These are phyloP conservation scores for Mesorhabditis spiculigera DNA, from an alignment of 2,888 invertebrate genomes.

Conservation along the genomic window DNA sequence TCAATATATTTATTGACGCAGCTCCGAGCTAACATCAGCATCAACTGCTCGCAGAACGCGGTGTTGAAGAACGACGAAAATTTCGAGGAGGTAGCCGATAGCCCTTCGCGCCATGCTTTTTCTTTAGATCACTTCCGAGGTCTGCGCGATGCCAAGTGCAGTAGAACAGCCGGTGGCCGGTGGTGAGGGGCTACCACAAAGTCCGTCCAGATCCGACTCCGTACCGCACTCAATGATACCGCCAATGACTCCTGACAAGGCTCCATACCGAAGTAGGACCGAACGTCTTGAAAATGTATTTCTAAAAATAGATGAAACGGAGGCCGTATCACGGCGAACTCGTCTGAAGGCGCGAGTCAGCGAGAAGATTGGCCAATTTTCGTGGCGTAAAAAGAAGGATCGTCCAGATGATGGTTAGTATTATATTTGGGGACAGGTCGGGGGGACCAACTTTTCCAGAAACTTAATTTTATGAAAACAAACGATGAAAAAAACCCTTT, in stretches of 20 bases:
- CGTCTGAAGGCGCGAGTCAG: conserved; percentile 33
- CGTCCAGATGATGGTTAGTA: not conserved
- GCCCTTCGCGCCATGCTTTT: too few relatives aligned
- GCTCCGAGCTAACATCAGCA: not conserved
- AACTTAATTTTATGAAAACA: not conserved
- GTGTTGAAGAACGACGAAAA: not conserved
- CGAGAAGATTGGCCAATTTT: conserved; percentile 40
- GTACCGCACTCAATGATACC: not conserved
- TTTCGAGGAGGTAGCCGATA: not conserved
- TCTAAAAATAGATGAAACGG: not conserved
- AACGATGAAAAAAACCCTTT: too few relatives aligned
- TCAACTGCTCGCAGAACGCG: not conserved
- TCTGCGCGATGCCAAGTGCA: too few relatives aligned
- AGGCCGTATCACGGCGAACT: conserved; percentile 17
- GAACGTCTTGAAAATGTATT: conserved; percentile 10
- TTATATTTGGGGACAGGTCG: not conserved
- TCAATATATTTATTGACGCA: conserved; percentile 5
- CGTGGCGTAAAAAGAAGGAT: conserved; percentile 26
- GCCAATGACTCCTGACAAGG: not conserved
- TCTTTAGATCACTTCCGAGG: too few relatives aligned
- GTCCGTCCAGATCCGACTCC: not conserved
- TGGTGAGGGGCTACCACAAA: not conserved
- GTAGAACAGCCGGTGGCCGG: too few relatives aligned
- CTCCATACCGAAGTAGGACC: conserved; percentile 3
- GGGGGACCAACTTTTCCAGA: not conserved